Conservation (phyloP, 2,888 invertebrate genomes). For the Melanotus villosus region DNA sequence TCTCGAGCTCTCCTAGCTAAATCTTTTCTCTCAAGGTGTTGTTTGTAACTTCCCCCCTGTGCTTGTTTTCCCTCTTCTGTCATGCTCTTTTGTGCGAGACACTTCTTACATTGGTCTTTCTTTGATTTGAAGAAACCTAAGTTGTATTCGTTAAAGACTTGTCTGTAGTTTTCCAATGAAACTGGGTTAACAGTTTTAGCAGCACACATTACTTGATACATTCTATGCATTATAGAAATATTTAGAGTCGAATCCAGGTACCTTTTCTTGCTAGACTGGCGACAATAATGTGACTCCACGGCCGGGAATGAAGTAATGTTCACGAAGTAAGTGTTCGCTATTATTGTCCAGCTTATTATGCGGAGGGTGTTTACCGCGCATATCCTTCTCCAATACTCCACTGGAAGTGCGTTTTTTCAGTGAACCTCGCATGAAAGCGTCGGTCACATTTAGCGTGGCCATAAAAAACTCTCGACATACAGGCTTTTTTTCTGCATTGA, state of each 20-base stretch:
- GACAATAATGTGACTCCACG: constrained; percentile 55
- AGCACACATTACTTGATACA: constrained; percentile 34
- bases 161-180: too few species aligned
- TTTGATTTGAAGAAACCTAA: not conserved
- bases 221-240: not conserved
- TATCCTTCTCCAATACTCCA: constrained; percentile 50
- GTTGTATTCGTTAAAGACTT: too few species aligned
- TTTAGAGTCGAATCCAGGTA: constrained; percentile 47
- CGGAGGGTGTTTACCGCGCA: constrained; percentile 43
- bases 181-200: constrained; percentile 50
- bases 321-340: constrained; percentile 41
- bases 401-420: constrained; percentile 38
- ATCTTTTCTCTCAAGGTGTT: too few species aligned
- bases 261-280: constrained; percentile 30
- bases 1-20: constrained; percentile 50
- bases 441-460: constrained; percentile 48
- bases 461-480: constrained; percentile 52
- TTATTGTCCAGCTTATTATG: constrained; percentile 41
- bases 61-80: constrained; percentile 31
- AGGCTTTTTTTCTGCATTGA: constrained; percentile 34
- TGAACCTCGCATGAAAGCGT: constrained; percentile 52
- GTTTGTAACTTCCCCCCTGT: constrained; percentile 48
- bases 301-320: constrained; percentile 51
- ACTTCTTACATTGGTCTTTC: not conserved
- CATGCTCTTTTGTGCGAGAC: too few species aligned